phyloP scores from a whole-genome alignment of 2,797 vertebrate species.

The Synanceia verrucosa region DNA sequence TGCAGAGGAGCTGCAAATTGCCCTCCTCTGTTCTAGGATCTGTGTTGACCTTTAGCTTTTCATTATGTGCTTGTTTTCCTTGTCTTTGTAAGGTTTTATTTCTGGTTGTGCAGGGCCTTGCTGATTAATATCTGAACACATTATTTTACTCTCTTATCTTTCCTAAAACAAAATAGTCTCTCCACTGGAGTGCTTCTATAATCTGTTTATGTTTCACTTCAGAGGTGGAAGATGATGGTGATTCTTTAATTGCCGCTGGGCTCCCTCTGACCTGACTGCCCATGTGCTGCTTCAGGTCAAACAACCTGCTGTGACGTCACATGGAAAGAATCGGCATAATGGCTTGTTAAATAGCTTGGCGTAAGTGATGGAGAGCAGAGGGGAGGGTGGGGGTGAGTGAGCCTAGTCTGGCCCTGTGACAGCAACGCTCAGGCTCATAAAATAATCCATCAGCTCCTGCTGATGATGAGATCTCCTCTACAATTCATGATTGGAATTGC shows the following conservation, averaged over 20 bases:
- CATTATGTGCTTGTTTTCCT: slow-evolving; percentile 28
- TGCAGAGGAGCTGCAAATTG: background rate
- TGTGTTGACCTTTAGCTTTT: slow-evolving; percentile 40
- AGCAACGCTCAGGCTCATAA: slow-evolving; percentile 43
- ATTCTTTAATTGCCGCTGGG: slow-evolving; percentile 37
- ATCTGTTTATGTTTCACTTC: slow-evolving; percentile 51
- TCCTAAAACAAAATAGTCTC: slow-evolving; percentile 41
- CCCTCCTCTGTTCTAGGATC: background rate
- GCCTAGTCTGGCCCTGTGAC: slow-evolving; percentile 50
- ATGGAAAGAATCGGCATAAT: slow-evolving; percentile 51
- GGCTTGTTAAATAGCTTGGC: slow-evolving; percentile 62
- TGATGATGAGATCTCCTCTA: slow-evolving; percentile 57
- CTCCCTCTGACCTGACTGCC: slow-evolving; percentile 30
- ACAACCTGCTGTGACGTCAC: slow-evolving; percentile 46
- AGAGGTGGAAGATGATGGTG: slow-evolving; percentile 26
- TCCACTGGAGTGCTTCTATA: slow-evolving; percentile 13
- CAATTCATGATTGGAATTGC: slow-evolving; percentile 61
- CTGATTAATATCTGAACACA: slow-evolving; percentile 39
- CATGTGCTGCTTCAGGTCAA: slow-evolving; percentile 37
- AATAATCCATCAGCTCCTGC: slow-evolving; percentile 56
- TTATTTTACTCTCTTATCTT: slow-evolving; percentile 41
- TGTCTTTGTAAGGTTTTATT: slow-evolving; percentile 33
- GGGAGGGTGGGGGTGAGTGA: slow-evolving; percentile 46
- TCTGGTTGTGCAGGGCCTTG: slow-evolving; percentile 10
- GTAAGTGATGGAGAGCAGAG: slow-evolving; percentile 47